Evolutionary conservation across 2,797 vertebrate species (phyloP).

Genomic region (Clarias laeviceps): DNA sequence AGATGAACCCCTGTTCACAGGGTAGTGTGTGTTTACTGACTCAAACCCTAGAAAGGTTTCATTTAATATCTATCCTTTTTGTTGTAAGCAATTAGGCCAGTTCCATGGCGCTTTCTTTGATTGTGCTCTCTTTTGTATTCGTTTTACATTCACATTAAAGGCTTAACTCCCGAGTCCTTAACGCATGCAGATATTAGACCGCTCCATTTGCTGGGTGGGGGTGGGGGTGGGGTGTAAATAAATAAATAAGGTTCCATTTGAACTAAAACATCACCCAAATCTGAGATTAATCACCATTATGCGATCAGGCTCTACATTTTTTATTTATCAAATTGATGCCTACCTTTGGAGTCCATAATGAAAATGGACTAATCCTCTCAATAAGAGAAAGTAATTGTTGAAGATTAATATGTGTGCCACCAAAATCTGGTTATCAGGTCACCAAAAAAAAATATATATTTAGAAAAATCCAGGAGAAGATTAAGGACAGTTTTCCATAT

Average conservation of each 20-base stretch:
- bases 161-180: conserved; percentile 46
- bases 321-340: conserved; percentile 63
- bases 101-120: conserved; percentile 25
- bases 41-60: background rate
- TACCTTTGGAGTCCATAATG: conserved; percentile 67
- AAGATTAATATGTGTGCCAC: conserved; percentile 66
- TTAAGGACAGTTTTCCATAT: conserved; percentile 24
- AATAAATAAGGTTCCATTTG: conserved; percentile 30
- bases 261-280: conserved; percentile 48
- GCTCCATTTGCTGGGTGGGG: conserved; percentile 49
- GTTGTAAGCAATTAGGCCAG: conserved; percentile 49
- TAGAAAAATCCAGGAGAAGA: background rate
- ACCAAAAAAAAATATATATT: background rate
- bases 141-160: conserved; percentile 57
- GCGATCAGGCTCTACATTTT: conserved; percentile 63
- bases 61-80: conserved; percentile 1
- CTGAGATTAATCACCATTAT: conserved; percentile 68
- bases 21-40: background rate
- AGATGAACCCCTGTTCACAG: background rate
- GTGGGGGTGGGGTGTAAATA: too few relatives aligned
- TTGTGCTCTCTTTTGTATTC: conserved; percentile 30
- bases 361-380: conserved; percentile 67
- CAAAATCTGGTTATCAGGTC: conserved; percentile 67
- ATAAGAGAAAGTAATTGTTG: conserved; percentile 48
- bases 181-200: conserved; percentile 43